Evolutionary conservation across 2,888 invertebrate species (phyloP), one percentile per base, ranked within the genome.

Genomic region (Melipona beecheii): DNA sequence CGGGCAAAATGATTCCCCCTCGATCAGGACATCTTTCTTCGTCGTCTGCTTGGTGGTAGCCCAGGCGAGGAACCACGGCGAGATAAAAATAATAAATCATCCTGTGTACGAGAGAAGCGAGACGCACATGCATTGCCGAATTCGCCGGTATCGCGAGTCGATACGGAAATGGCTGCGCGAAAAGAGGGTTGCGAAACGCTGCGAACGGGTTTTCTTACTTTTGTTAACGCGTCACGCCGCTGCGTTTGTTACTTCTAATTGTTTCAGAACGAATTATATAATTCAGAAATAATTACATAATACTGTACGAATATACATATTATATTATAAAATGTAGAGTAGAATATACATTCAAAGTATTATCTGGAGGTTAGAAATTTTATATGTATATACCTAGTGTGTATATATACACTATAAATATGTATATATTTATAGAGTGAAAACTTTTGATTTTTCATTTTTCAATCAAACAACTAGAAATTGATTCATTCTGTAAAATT

Each of bases 31-130:
- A 79, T 85, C 75, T 76, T 79, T 75, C 50, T 68, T 56, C 82
- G 75, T 72, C 72, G 66, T 68, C 72, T 77, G 64, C 75, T 85
- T 62, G 74, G 68, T 70, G 79, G 82, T 78, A 70, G 83, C 73
- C 83, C 78, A n/a, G 72, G 75, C 83, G 83, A 77, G 85, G 70
- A 82, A 66, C 77, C 75, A 65, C 9, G 66, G 70, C 62, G 84
- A 92, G 93, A 94, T 93, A 94, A 93, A 92, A 93, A 92, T 92
- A 93, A 93, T 93, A 93, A 94, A 94, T 94, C 93, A 93, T 93
- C 91, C 86, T 75, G 77, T 70, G 79, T 75, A 68, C 74, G 81
- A 79, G 78, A 75, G 77, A 43, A 9, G 74, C 81, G 81, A 73
- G 84, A 83, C 82, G 84, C 84, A 80, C 85, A 84, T 90, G 89